Percentiles rank a stretch among this genome's conserved stretches.
Evolutionary conservation across 2,113 vertebrate species (phyloP).

Genomic region (Chlorocebus sabaeus): DNA sequence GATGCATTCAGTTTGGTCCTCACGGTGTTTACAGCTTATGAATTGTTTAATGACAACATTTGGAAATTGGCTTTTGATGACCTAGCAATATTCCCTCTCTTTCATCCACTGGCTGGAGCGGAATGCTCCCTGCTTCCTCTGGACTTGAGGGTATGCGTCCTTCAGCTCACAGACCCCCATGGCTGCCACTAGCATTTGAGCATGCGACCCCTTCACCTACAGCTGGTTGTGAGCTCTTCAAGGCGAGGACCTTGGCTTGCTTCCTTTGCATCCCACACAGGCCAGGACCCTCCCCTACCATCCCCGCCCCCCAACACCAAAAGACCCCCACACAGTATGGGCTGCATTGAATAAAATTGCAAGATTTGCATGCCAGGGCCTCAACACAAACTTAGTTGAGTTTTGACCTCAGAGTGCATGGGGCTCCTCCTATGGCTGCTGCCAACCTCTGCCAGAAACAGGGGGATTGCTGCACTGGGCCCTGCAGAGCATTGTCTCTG

Average conservation of each 20-base stretch:
- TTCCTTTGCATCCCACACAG: not conserved
- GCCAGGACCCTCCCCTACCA: not conserved
- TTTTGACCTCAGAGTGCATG: not conserved
- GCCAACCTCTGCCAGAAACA: not conserved
- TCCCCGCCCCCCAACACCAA: too few species aligned
- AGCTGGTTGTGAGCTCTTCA: not conserved
- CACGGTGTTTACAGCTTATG: not conserved
- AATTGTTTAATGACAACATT: not conserved
- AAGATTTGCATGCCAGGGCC: not conserved
- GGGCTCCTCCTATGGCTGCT: not conserved
- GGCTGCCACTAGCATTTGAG: not conserved
- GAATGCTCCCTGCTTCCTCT: too few species aligned
- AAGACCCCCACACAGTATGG: rapidly evolving
- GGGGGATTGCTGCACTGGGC: not conserved
- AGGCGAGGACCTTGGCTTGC: not conserved
- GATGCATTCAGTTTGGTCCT: not conserved
- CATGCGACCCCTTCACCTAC: not conserved
- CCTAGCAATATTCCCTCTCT: not conserved
- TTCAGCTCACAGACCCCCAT: not conserved
- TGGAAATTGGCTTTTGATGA: not conserved
- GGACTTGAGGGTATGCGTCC: rapidly evolving
- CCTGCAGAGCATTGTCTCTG: not conserved
- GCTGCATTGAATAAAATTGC: not conserved
- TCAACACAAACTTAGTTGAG: not conserved
- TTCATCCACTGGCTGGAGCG: rapidly evolving